Conservation (phyloP, 2,797 vertebrate genomes). For the Microctenopoma steveboyesi region DNA sequence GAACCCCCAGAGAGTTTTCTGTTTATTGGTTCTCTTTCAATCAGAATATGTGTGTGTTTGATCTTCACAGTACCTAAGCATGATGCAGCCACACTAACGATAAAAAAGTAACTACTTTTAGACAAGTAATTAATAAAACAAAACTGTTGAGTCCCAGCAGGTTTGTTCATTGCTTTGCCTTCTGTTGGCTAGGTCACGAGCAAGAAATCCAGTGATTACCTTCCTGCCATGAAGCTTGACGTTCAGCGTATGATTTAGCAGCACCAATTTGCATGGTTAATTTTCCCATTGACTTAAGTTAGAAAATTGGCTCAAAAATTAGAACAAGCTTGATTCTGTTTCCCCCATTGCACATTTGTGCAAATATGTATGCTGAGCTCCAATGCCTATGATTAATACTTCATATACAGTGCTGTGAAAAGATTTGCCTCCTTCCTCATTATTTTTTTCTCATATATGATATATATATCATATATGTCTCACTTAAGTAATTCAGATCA, state of each 20-base stretch:
- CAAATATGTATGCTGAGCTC: conserved; percentile 2
- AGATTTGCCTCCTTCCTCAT: too few relatives aligned
- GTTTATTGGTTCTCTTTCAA: conserved; percentile 63
- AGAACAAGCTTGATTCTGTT: neutral
- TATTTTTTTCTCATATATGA: too few relatives aligned
- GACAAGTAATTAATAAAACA: conserved; percentile 43
- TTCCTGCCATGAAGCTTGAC: conserved; percentile 26
- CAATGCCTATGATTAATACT: conserved; percentile 9
- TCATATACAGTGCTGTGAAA: neutral
- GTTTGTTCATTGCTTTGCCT: conserved; percentile 27
- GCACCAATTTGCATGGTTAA: conserved; percentile 37
- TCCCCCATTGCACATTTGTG: conserved; percentile 9
- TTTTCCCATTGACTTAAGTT: conserved; percentile 31
- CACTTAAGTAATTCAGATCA: too few relatives aligned
- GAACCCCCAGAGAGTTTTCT: conserved; percentile 49
- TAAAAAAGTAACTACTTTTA: conserved; percentile 49
- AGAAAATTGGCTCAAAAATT: conserved; percentile 27
- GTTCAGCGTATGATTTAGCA: conserved; percentile 38
- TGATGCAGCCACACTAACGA: conserved; percentile 50
- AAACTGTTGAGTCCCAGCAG: conserved; percentile 37
- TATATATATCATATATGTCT: too few relatives aligned
- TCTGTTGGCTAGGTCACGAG: conserved; percentile 16
- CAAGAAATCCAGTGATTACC: conserved; percentile 30
- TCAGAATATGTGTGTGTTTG: conserved; percentile 54
- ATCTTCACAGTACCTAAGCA: conserved; percentile 41